Evolutionary conservation across 2,888 invertebrate species (phyloP).

Genomic region (Acanthosoma haemorrhoidale): DNA sequence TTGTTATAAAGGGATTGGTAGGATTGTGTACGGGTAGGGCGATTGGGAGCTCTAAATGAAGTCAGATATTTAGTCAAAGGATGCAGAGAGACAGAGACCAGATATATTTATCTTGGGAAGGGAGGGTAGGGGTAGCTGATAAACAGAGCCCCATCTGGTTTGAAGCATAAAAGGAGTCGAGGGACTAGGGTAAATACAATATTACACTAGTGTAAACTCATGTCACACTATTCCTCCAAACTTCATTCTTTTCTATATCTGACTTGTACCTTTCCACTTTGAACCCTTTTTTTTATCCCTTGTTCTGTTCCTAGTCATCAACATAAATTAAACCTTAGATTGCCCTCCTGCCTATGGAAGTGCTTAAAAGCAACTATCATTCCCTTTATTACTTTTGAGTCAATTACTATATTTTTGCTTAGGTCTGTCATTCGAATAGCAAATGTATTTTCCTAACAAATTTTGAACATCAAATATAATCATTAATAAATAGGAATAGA

Average conservation of each 20-base stretch:
- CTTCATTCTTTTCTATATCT: not conserved
- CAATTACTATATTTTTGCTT: too few relatives aligned
- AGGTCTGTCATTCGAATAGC: too few relatives aligned
- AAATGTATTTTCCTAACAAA: too few relatives aligned
- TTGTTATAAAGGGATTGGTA: not conserved
- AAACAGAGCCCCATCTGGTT: conserved; percentile 25
- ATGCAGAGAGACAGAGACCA: conserved; percentile 14
- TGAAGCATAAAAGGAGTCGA: conserved; percentile 15
- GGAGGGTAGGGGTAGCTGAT: conserved; percentile 5
- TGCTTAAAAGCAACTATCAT: not conserved
- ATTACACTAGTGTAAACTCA: conserved; percentile 2
- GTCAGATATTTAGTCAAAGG: conserved; percentile 11
- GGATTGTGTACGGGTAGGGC: not conserved
- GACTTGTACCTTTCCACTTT: not conserved
- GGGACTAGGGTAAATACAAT: conserved; percentile 17
- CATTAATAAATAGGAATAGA: too few relatives aligned
- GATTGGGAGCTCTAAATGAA: conserved; percentile 8
- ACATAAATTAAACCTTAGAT: not conserved
- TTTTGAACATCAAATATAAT: too few relatives aligned
- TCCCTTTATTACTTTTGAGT: not conserved
- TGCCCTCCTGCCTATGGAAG: not conserved
- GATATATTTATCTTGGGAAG: conserved; percentile 25
- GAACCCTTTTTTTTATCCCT: not conserved
- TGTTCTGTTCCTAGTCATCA: not conserved
- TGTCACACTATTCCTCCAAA: not conserved